These are phyloP conservation scores for Elephas maximus DNA, from an alignment of 2,113 vertebrate genomes.

Conservation along the genomic window DNA sequence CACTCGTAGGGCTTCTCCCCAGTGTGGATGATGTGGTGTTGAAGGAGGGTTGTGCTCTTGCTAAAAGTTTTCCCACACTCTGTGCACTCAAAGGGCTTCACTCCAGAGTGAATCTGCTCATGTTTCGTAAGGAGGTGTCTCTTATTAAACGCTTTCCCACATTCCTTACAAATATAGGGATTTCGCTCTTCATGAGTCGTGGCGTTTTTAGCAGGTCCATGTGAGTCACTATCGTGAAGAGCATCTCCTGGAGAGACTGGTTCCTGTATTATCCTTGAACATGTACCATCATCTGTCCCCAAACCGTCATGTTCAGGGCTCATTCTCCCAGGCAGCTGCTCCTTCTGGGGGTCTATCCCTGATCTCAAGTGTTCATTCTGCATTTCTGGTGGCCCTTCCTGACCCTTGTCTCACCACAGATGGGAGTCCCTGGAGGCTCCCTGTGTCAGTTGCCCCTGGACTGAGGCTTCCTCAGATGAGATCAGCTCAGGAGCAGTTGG, in stretches of 20 bases:
- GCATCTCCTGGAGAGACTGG: not conserved
- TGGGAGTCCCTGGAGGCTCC: not conserved
- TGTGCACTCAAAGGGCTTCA: not conserved
- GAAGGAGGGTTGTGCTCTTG: not conserved
- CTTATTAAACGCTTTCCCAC: not conserved
- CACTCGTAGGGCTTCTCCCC: slow-evolving; percentile 73
- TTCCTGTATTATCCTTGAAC: too few species aligned
- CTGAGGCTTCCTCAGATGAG: not conserved
- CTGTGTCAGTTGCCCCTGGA: not conserved
- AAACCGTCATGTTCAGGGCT: too few species aligned
- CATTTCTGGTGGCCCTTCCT: not conserved
- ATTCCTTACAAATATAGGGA: not conserved
- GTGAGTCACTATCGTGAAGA: not conserved
- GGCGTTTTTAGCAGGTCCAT: not conserved
- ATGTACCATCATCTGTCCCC: not conserved
- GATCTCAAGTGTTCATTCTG: not conserved
- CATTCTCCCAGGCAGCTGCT: not conserved
- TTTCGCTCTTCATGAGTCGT: too few species aligned
- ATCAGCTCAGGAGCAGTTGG: not conserved
- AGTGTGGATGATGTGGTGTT: not conserved
- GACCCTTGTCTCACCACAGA: not conserved
- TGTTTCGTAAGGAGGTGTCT: not conserved
- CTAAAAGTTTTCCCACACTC: not conserved
- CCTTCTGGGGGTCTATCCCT: not conserved
- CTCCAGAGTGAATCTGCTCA: not conserved